These are phyloP conservation scores for Pimephales promelas DNA, from an alignment of 2,113 vertebrate genomes.

Conservation along the genomic window DNA sequence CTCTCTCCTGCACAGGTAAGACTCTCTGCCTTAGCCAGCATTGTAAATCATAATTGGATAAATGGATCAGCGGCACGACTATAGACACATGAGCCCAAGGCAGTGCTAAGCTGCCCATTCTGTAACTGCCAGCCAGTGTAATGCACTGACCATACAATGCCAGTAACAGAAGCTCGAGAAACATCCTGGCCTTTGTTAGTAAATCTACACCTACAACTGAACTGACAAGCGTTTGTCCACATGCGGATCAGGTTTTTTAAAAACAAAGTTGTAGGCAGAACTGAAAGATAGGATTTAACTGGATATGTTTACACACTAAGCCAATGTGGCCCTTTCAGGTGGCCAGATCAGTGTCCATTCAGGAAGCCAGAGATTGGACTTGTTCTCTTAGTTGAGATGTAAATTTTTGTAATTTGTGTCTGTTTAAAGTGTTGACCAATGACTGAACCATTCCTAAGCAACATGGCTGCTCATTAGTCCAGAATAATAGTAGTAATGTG, in stretches of 20 bases:
- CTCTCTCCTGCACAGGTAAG: slow-evolving; percentile 47
- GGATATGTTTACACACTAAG: slow-evolving; percentile 26
- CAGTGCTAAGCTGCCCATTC: slow-evolving; percentile 39
- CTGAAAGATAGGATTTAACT: slow-evolving; percentile 36
- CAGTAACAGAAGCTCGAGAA: slow-evolving; percentile 44
- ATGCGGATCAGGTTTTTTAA: slow-evolving; percentile 56
- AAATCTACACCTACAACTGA: slow-evolving; percentile 49
- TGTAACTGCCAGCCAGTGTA: slow-evolving; percentile 41
- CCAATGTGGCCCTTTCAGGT: slow-evolving; percentile 24
- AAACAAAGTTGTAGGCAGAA: slow-evolving; percentile 48
- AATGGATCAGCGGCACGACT: slow-evolving; percentile 61
- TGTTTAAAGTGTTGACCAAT: slow-evolving; percentile 36
- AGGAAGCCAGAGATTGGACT: background rate
- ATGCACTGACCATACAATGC: slow-evolving; percentile 40
- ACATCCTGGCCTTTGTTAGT: slow-evolving; percentile 46
- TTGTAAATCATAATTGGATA: slow-evolving; percentile 69
- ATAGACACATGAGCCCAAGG: slow-evolving; percentile 50
- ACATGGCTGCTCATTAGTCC: slow-evolving; percentile 9
- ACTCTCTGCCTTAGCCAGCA: slow-evolving; percentile 49
- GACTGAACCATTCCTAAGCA: slow-evolving; percentile 40
- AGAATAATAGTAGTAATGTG: slow-evolving; percentile 32
- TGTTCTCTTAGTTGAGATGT: slow-evolving; percentile 16
- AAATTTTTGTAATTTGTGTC: slow-evolving; percentile 7
- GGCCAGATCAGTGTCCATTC: background rate
- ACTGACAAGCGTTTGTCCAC: slow-evolving; percentile 48